phyloP scores from a whole-genome alignment of 2,797 vertebrate species.

The Xenops minutus region DNA sequence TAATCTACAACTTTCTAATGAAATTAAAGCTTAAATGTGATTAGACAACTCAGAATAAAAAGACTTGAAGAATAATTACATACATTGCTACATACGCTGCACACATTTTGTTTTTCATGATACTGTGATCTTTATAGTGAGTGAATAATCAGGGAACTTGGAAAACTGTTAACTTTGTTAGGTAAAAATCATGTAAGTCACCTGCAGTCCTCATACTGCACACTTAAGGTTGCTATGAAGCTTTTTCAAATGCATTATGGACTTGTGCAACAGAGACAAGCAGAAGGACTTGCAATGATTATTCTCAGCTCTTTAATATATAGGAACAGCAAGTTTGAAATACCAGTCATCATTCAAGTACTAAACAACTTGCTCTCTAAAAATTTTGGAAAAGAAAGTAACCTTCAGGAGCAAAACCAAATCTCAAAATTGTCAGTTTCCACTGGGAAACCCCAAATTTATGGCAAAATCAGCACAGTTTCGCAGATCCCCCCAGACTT shows the following conservation, averaged over 20 bases:
- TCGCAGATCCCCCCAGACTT: background rate
- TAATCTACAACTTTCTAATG: background rate
- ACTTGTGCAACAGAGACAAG: background rate
- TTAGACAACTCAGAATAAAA: background rate
- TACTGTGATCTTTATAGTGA: background rate
- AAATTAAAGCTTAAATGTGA: background rate
- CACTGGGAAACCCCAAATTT: background rate
- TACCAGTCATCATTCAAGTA: background rate
- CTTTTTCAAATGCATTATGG: background rate
- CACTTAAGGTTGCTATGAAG: background rate
- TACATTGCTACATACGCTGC: background rate
- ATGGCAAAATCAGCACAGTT: background rate
- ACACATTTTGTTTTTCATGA: background rate
- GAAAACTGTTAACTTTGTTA: background rate
- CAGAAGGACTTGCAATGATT: background rate
- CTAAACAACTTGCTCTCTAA: background rate
- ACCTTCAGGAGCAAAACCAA: background rate
- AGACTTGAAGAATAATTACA: background rate
- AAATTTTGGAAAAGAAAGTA: background rate
- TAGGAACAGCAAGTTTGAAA: background rate
- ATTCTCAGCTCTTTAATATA: background rate
- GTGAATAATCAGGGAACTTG: background rate
- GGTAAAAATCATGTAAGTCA: background rate
- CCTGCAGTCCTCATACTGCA: background rate
- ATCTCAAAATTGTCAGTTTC: background rate